Conservation (phyloP, 2,113 vertebrate genomes). For the Forbesichthys papilliferus region DNA sequence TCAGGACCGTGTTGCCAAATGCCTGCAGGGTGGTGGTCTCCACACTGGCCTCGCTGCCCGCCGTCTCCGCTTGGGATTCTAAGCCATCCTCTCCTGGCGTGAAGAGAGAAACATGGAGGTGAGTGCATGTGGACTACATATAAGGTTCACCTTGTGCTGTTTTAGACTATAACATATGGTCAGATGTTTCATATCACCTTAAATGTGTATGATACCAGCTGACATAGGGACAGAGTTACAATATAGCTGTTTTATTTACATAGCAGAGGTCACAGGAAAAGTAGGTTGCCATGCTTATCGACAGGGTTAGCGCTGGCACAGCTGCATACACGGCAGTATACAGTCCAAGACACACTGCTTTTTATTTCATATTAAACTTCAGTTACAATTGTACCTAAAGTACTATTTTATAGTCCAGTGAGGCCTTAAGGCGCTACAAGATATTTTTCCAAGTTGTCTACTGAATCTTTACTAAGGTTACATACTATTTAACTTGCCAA, state of each 20-base stretch:
- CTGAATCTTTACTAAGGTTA: background rate
- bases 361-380: too few species aligned
- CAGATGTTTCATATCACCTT: too few species aligned
- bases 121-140: background rate
- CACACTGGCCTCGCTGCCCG: constrained; percentile 72
- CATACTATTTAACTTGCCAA: background rate
- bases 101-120: constrained; percentile 9
- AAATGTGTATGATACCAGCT: too few species aligned
- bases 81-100: constrained; percentile 87
- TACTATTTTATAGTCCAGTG: too few species aligned
- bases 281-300: too few species aligned
- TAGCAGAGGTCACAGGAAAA: too few species aligned
- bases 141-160: background rate
- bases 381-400: too few species aligned
- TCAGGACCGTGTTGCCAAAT: constrained; percentile 82
- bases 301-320: too few species aligned
- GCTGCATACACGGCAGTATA: too few species aligned
- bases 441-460: background rate
- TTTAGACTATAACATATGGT: background rate
- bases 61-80: constrained; percentile 84
- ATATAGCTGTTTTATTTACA: too few species aligned
- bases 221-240: too few species aligned
- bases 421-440: background rate
- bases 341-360: too few species aligned
- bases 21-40: constrained; percentile 80